These are phyloP conservation scores for Matsumurasca onukii DNA, from an alignment of 1,140 invertebrate species.

Conservation along the genomic window DNA sequence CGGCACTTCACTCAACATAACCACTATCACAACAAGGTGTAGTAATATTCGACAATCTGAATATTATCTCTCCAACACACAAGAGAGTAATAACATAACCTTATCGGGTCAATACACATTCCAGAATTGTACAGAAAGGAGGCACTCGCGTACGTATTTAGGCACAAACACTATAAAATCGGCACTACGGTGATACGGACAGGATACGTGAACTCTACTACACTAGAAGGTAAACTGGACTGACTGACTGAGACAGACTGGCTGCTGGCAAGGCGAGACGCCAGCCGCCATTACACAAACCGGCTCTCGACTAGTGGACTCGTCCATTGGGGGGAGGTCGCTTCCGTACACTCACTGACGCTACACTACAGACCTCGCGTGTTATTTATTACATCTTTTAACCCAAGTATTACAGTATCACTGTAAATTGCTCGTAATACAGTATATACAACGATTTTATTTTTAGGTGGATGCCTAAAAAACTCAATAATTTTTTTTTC, in stretches of 20 bases:
- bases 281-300: background rate
- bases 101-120: background rate
- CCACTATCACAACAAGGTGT: background rate
- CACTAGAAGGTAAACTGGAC: background rate
- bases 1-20: background rate
- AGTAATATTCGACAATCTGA: background rate
- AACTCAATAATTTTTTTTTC: too few species aligned
- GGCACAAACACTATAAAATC: background rate
- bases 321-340: constrained; percentile 17
- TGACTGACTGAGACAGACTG: background rate
- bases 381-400: too few species aligned
- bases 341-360: background rate
- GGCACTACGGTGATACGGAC: constrained; percentile 13
- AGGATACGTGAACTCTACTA: background rate
- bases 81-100: background rate
- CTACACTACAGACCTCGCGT: background rate
- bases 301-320: constrained; percentile 4
- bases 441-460: too few species aligned
- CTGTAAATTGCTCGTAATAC: too few species aligned
- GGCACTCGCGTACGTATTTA: background rate
- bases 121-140: background rate
- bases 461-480: too few species aligned
- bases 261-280: background rate
- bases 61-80: background rate
- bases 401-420: too few species aligned